These are phyloP conservation scores for Salvelinus namaycush DNA, from an alignment of 2,113 vertebrate species.

Conservation along the genomic window DNA sequence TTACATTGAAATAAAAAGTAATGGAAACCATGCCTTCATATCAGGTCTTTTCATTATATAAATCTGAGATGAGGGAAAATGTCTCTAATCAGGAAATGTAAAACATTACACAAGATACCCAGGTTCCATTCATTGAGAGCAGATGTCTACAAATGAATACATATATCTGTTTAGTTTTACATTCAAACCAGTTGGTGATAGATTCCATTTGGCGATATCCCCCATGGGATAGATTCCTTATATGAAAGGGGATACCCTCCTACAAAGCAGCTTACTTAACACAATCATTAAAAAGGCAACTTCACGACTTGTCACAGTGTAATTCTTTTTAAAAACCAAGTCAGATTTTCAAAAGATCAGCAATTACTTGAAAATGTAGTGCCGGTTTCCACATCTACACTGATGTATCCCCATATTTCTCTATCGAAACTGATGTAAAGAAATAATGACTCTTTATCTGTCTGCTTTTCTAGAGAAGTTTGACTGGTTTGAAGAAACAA, in stretches of 20 bases:
- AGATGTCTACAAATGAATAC: slow-evolving; percentile 31
- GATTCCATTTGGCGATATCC: slow-evolving; percentile 28
- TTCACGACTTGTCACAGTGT: slow-evolving; percentile 68
- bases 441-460: slow-evolving; percentile 18
- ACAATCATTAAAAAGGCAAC: slow-evolving; percentile 64
- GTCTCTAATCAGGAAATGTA: slow-evolving; percentile 8
- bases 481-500: slow-evolving; percentile 45
- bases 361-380: slow-evolving; percentile 44
- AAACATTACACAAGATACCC: slow-evolving; percentile 3
- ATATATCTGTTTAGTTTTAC: slow-evolving; percentile 51
- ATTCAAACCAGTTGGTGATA: slow-evolving; percentile 56
- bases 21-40: background rate
- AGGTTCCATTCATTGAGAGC: slow-evolving; percentile 16
- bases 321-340: slow-evolving; percentile 43
- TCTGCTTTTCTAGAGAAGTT: slow-evolving; percentile 30
- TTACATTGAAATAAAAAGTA: slow-evolving; percentile 22
- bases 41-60: slow-evolving; percentile 10
- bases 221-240: no score
- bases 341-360: slow-evolving; percentile 29
- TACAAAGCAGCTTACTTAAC: slow-evolving; percentile 42
- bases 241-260: background rate
- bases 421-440: slow-evolving; percentile 17
- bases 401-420: slow-evolving; percentile 42
- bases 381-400: slow-evolving; percentile 20
- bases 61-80: slow-evolving; percentile 15